A percentile compares a stretch with the other conserved stretches of the same genome.
Conservation (phyloP, 2,888 invertebrate species). For the Tetragonisca angustula region DNA sequence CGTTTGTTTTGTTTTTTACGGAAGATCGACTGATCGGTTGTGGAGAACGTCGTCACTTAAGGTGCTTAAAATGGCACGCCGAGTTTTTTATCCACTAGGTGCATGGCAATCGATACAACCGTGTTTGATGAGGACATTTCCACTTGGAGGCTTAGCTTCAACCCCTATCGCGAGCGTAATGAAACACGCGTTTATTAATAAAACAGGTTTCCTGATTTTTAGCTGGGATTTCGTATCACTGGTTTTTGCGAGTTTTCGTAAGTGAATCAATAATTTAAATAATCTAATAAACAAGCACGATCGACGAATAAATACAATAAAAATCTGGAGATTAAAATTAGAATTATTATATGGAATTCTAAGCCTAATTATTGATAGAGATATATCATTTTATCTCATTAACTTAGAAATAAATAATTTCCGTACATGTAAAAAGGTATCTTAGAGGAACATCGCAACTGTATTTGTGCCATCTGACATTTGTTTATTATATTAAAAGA, state of each 20-base stretch:
- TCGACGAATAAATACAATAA: background rate
- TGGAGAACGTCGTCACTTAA: conserved; percentile 18
- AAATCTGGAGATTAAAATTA: conserved; percentile 5
- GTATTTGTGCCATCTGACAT: conserved; percentile 40
- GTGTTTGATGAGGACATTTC: conserved; percentile 9
- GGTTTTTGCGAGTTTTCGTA: background rate
- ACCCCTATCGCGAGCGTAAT: background rate
- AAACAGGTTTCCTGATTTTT: background rate
- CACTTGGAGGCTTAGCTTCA: background rate
- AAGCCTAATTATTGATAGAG: conserved; percentile 12
- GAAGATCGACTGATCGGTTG: conserved; percentile 35
- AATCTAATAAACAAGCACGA: background rate
- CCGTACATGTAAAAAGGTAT: background rate
- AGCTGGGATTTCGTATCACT: background rate
- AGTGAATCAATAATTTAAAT: background rate
- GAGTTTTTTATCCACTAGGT: conserved; percentile 59
- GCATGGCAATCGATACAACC: conserved; percentile 48
- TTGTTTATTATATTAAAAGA: background rate
- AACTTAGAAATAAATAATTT: conserved; percentile 37
- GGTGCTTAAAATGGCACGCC: conserved; percentile 62
- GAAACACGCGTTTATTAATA: background rate
- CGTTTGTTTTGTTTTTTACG: background rate
- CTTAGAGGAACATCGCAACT: conserved; percentile 19
- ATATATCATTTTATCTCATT: background rate
- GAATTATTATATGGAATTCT: conserved; percentile 2